phyloP scores from a whole-genome alignment of 2,888 invertebrate genomes.

The Andrena bicolor region DNA sequence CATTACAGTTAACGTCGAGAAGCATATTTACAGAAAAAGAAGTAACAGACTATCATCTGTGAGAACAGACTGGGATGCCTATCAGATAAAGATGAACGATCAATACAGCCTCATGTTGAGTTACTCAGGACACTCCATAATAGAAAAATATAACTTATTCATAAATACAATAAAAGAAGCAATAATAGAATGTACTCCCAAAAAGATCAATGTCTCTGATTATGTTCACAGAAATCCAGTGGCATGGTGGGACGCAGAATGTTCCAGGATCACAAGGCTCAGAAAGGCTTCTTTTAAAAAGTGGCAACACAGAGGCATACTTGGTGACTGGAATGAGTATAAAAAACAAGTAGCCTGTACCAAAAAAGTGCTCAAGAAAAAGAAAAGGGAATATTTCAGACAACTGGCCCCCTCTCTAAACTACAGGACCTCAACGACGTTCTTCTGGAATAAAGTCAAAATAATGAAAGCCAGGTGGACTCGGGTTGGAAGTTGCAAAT shows the following conservation, averaged over 20 bases:
- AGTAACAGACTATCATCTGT: not conserved
- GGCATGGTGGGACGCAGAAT: constrained; percentile 16
- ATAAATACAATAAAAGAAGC: not conserved
- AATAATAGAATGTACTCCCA: not conserved
- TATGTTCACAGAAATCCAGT: constrained; percentile 11
- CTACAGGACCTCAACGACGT: not conserved
- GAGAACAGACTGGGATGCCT: not conserved
- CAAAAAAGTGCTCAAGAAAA: not conserved
- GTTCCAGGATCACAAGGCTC: not conserved
- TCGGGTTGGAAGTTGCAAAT: not conserved
- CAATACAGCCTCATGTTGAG: not conserved
- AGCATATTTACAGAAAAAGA: constrained; percentile 1
- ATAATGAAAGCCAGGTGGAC: not conserved
- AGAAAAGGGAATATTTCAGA: not conserved
- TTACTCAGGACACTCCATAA: not conserved
- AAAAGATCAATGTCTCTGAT: not conserved
- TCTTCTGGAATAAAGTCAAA: constrained; percentile 1
- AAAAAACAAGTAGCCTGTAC: not conserved
- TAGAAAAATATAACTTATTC: not conserved
- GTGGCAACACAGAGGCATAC: not conserved
- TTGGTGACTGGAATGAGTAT: not conserved
- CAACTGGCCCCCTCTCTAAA: not conserved
- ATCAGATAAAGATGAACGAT: not conserved
- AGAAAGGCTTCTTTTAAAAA: not conserved
- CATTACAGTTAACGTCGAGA: not conserved